phyloP scores from a whole-genome alignment of 2,888 invertebrate genomes.

The Pseudoips prasinana region DNA sequence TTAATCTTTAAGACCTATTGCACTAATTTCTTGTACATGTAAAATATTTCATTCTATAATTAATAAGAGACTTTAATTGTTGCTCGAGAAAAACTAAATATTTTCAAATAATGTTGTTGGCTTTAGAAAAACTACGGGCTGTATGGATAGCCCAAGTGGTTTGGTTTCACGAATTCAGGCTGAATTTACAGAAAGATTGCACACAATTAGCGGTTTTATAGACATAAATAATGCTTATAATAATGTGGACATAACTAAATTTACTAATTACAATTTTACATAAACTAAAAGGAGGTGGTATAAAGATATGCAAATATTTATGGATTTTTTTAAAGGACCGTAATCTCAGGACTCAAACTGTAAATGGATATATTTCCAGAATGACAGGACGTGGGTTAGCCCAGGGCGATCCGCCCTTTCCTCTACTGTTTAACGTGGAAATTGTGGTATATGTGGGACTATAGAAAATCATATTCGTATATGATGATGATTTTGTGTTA shows the following conservation, averaged over 20 bases:
- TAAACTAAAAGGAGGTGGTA: too few species aligned
- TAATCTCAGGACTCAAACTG: not conserved
- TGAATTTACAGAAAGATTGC: not conserved
- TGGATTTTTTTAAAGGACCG: not conserved
- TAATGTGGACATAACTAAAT: not conserved
- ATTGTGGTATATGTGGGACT: not conserved
- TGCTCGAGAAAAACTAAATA: not conserved
- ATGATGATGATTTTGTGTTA: not conserved
- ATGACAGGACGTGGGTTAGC: too few species aligned
- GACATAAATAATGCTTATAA: constrained; percentile 1
- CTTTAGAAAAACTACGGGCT: constrained; percentile 2
- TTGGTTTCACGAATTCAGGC: constrained; percentile 1
- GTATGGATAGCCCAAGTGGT: constrained; percentile 1
- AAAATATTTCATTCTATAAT: constrained; percentile 1
- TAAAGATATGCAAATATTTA: not conserved
- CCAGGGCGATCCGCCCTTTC: too few species aligned
- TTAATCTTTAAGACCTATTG: constrained; percentile 2
- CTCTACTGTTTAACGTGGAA: not conserved
- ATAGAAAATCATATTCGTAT: not conserved
- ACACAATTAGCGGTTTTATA: not conserved
- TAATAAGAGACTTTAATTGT: constrained; percentile 1
- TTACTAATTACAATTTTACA: not conserved
- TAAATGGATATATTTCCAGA: too few species aligned
- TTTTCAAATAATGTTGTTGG: constrained; percentile 1
- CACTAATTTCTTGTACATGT: constrained; percentile 2